Percentiles rank a stretch among this genome's conserved stretches.
phyloP scores from a whole-genome alignment of 2,113 vertebrate species.

The Neolamprologus fasciatus region DNA sequence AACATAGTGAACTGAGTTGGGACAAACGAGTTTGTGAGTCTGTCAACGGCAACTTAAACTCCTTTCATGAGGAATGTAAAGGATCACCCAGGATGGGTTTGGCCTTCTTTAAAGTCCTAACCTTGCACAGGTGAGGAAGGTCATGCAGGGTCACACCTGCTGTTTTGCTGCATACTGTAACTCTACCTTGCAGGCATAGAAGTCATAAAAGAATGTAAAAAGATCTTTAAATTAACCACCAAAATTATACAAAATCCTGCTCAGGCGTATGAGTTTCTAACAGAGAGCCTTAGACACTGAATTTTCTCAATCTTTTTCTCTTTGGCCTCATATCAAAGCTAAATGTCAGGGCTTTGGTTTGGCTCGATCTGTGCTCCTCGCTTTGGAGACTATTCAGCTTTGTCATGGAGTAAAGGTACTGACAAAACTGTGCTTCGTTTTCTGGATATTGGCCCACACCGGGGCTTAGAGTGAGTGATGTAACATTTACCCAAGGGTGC shows the following conservation, averaged over 20 bases:
- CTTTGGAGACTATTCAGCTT: background rate
- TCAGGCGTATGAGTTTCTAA: background rate
- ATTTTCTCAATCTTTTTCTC: background rate
- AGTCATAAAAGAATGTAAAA: background rate
- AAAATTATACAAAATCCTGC: background rate
- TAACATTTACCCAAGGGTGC: background rate
- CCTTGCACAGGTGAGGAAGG: background rate
- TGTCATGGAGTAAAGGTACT: background rate
- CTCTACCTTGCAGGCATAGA: background rate
- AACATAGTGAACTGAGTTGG: background rate
- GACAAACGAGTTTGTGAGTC: background rate
- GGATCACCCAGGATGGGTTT: background rate
- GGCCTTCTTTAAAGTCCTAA: background rate
- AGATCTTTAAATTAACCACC: background rate
- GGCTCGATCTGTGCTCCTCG: background rate
- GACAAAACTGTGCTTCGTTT: conserved; percentile 15
- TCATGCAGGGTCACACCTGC: background rate
- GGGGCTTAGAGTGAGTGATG: conserved; percentile 2
- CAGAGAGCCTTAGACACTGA: background rate
- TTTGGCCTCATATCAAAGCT: background rate
- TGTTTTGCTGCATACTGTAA: background rate
- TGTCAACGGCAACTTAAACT: background rate
- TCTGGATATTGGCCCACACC: conserved; percentile 16
- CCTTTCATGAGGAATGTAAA: background rate
- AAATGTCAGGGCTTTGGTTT: background rate